Percentiles rank a stretch among this genome's conserved stretches.
These are phyloP conservation scores for Poeciliopsis turneri DNA, from an alignment of 2,797 vertebrate genomes.

Conservation along the genomic window DNA sequence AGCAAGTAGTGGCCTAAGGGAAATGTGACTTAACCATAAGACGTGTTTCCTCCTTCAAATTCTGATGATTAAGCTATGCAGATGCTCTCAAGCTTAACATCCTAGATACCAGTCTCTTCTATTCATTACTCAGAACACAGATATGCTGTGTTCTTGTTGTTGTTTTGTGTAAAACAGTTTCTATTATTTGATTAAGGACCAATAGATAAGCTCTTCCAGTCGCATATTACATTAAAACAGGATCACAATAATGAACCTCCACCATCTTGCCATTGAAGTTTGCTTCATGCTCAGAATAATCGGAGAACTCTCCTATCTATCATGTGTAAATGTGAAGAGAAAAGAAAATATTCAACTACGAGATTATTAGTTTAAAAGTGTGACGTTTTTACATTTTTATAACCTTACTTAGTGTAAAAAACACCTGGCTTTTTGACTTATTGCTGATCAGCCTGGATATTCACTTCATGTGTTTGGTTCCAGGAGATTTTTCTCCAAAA, in stretches of 20 bases:
- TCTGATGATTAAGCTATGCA: not conserved
- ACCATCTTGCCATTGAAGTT: not conserved
- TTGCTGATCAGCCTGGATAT: not conserved
- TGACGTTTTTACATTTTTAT: not conserved
- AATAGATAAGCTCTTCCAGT: not conserved
- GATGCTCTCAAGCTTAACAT: not conserved
- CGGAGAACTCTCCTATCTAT: not conserved
- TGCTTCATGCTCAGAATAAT: not conserved
- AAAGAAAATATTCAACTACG: not conserved
- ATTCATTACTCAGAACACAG: not conserved
- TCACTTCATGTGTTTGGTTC: not conserved
- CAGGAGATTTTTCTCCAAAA: not conserved
- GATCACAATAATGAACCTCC: not conserved
- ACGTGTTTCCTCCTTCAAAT: not conserved
- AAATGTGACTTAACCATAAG: not conserved
- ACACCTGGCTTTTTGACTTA: not conserved
- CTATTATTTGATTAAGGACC: not conserved
- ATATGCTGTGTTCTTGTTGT: not conserved
- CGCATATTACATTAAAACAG: not conserved
- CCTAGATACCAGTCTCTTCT: not conserved
- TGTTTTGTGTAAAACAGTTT: too few species aligned
- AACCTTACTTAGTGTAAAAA: not conserved
- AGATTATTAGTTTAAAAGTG: not conserved
- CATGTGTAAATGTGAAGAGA: not conserved
- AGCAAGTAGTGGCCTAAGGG: not conserved